These are phyloP conservation scores for Rhagologus leucostigma DNA, from an alignment of 2,113 vertebrate genomes.

Conservation along the genomic window DNA sequence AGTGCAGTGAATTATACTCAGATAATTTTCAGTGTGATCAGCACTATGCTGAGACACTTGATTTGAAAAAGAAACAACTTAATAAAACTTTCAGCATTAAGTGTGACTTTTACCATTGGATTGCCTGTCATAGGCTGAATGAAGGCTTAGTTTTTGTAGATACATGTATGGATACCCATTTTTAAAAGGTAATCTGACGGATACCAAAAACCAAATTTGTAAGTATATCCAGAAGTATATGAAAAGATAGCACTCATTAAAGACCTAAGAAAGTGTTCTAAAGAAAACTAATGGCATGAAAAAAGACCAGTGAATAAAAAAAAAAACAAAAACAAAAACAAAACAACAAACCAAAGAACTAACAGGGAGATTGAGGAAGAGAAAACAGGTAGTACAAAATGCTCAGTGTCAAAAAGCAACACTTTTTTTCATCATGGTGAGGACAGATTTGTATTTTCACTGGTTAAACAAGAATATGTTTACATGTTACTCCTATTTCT, in stretches of 20 bases:
- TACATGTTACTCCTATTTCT: neutral
- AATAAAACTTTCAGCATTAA: neutral
- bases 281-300: neutral
- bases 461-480: neutral
- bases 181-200: neutral
- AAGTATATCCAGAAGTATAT: neutral
- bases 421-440: neutral
- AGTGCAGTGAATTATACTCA: slow-evolving; percentile 27
- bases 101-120: neutral
- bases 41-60: neutral
- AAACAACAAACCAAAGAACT: neutral
- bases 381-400: neutral
- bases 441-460: neutral
- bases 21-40: neutral
- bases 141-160: neutral
- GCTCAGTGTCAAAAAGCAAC: neutral
- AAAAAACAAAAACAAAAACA: neutral
- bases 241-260: neutral
- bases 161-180: neutral
- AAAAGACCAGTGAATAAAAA: neutral
- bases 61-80: neutral
- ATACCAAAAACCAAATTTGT: neutral
- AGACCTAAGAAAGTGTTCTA: neutral
- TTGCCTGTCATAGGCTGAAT: neutral
- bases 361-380: neutral